Base-by-base conservation (phyloP, 2,888 invertebrate genomes). In the Brenthis daphne region DNA sequence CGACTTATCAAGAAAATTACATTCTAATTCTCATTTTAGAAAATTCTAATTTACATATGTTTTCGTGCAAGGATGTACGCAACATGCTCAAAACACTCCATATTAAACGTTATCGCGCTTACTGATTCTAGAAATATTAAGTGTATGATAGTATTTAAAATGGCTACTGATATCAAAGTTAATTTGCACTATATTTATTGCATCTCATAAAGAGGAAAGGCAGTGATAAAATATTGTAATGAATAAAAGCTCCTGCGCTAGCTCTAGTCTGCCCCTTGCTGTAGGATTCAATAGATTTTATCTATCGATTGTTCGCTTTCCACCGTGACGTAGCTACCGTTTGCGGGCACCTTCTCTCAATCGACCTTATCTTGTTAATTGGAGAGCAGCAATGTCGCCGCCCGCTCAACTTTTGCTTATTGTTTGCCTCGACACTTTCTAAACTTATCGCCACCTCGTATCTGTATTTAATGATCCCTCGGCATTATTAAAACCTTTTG, bases 391-490 rank as follows among this genome's bases (percentile, higher is more conserved):
- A 80, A 80, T 81, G 82, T 80, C 80, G 79, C 76, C 77, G 76
- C 73, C 78, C 82, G 84, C 84, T 85, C 88, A 76, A 86, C 82
- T 86, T 85, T 80, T 77, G 76, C 77, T 84, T 78, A 88, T 89
- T 88, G 89, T 89, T 87, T 79, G 79, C 79, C 79, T 84, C 83
- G 85, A 88, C 89, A 89, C 90, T 89, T 89, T 89, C 90, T 85
- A 87, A 82, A 83, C 78, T 85, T 86, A 89, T 87, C 87, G 84
- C 74, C 75, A 74, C 74, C 77, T 82, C 79, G 79, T 81, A 89
- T 88, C 86, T 84, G 76, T 77, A 77, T 83, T 80, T 85, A 84
- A 88, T 87, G 82, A 84, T 74, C 70, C 76, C 77, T 74, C 79
- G 74, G 75, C 77, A 79, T 80, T 80, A 78, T 79, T 80, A 79